Evolutionary conservation across 2,797 vertebrate species (phyloP), one percentile per base, ranked within the genome.

Genomic region (Spinus pinus): DNA sequence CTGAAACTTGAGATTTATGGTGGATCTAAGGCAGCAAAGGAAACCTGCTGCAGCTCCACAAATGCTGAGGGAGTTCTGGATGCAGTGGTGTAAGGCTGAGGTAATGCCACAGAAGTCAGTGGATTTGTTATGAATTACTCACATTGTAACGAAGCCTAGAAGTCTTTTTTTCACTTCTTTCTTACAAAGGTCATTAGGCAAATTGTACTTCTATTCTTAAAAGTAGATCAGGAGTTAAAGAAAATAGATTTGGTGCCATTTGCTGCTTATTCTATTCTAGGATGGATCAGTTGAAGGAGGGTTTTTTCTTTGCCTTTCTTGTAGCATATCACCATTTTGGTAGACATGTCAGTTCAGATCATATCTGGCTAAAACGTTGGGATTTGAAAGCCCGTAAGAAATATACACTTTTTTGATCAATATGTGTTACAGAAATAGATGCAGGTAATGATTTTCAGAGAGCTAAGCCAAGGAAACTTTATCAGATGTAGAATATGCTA

Each of bases 401-500:
- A 60, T 58, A 66, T 33, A 35, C 72, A 85, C 79, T 93, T 65
- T 56, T 71, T 57, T 84, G 88, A 94, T 93, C 92, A 6, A 96
- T 96, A 94, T 4, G 0, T 1, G 11, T 93, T 90, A 93, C 95
- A 95, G 90, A 96, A 96, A 93, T 96, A 95, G 92, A 92, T 12
- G 30, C 51, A 79, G 46, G 91, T 92, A 81, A 90, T 85, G 69
- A 84, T 96, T 96, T 96, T 82, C 66, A 94, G 90, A 81, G 11
- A 79, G 30, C 58, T 81, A 84, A 90, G 75, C 49, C 66, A 94
- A 94, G 27, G 66, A 93, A 91, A 35, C 61, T 89, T 94, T 93
- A 96, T 96, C 94, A 95, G 94, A 83, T 92, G 86, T 88, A 93
- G 53, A 88, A 91, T 94, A 92, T 81, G 62, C 94, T 96, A 95